Conservation (phyloP, 2,797 vertebrate species). For the Amblyraja radiata region DNA sequence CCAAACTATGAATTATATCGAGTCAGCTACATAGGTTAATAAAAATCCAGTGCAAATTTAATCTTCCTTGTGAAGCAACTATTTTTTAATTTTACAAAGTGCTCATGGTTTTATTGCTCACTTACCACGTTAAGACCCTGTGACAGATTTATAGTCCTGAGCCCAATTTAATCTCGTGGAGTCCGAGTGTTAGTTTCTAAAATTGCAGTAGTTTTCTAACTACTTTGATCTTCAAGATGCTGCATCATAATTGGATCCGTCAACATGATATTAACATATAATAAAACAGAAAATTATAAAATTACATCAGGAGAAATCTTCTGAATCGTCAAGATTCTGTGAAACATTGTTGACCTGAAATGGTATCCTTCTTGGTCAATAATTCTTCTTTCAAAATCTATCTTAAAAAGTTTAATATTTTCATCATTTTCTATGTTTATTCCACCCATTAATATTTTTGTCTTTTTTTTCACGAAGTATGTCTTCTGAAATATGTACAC, state of each 20-base stretch:
- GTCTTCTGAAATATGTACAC: not conserved
- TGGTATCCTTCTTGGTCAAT: no score
- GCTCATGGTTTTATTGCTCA: constrained; percentile 38
- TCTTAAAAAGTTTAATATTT: not conserved
- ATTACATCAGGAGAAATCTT: not conserved
- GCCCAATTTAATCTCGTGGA: constrained; percentile 30
- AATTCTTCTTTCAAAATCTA: not conserved
- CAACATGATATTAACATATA: constrained; percentile 5
- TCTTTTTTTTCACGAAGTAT: not conserved
- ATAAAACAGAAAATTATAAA: constrained; percentile 6
- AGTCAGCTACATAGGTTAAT: constrained; percentile 38
- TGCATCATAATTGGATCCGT: constrained; percentile 25
- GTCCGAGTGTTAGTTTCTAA: not conserved
- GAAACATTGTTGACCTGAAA: not conserved
- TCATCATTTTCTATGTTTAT: not conserved
- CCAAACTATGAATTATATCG: constrained; percentile 33
- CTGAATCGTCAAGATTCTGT: not conserved
- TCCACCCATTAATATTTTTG: not conserved
- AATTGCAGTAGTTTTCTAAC: not conserved
- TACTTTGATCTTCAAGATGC: constrained; percentile 4
- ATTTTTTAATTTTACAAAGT: constrained; percentile 38
- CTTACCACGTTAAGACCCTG: constrained; percentile 36
- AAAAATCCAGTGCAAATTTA: constrained; percentile 37
- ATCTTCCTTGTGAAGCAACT: constrained; percentile 38
- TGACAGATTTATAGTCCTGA: constrained; percentile 32